Percentiles rank a stretch among this genome's conserved stretches.
Evolutionary conservation across 2,113 vertebrate species (phyloP).

Genomic region (Burhinus bistriatus): DNA sequence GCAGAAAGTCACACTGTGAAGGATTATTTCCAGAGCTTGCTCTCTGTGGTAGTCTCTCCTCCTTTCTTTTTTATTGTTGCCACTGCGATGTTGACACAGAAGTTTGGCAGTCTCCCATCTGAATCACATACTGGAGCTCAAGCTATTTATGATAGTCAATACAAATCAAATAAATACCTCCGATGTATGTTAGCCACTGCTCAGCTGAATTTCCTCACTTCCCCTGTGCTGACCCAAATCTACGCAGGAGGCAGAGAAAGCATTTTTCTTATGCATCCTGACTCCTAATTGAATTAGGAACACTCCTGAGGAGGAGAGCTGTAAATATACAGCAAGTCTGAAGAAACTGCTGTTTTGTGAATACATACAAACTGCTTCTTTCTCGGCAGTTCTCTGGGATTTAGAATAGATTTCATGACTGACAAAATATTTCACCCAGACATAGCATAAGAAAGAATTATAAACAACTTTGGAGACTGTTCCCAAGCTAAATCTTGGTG

Average conservation of each 20-base stretch:
- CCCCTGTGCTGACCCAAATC: not conserved
- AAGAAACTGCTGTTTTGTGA: not conserved
- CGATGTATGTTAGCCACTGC: not conserved
- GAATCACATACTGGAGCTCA: not conserved
- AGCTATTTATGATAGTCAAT: not conserved
- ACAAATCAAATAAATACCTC: not conserved
- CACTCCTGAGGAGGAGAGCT: not conserved
- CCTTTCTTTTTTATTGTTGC: not conserved
- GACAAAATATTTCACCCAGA: not conserved
- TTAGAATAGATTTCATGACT: not conserved
- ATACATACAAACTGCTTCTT: not conserved
- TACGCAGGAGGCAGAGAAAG: not conserved
- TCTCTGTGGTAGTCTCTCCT: not conserved
- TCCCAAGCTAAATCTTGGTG: not conserved
- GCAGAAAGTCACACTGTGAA: not conserved
- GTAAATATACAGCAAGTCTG: not conserved
- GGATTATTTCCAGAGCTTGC: constrained; percentile 7
- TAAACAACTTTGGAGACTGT: not conserved
- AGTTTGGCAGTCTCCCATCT: not conserved
- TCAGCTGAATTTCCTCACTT: not conserved
- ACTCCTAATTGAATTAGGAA: not conserved
- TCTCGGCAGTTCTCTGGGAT: not conserved
- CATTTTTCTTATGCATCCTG: not conserved
- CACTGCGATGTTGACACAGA: not conserved
- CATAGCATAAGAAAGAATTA: not conserved